Percentiles rank a stretch among this genome's conserved stretches.
phyloP scores from a whole-genome alignment of 2,888 invertebrate species.

The Xylocampa areola region DNA sequence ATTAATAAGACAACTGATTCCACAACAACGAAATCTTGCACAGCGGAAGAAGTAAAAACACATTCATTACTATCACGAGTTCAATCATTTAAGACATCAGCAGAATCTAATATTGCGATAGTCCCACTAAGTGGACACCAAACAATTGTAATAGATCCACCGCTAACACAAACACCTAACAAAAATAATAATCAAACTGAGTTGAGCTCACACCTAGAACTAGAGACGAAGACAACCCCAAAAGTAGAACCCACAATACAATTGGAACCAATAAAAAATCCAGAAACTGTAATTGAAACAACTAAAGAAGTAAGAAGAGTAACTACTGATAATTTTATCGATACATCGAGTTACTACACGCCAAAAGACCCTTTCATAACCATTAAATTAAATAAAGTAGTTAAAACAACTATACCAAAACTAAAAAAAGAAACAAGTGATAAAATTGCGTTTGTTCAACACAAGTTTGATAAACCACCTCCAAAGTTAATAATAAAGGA shows the following conservation, averaged over 20 bases:
- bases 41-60: slow-evolving; percentile 70
- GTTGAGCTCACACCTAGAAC: slow-evolving; percentile 39
- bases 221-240: slow-evolving; percentile 32
- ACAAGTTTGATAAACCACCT: slow-evolving; percentile 82
- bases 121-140: slow-evolving; percentile 88
- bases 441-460: slow-evolving; percentile 74
- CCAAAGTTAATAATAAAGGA: slow-evolving; percentile 83
- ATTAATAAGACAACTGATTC: slow-evolving; percentile 62
- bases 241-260: slow-evolving; percentile 48
- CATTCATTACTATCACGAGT: slow-evolving; percentile 82
- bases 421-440: slow-evolving; percentile 79
- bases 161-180: slow-evolving; percentile 69
- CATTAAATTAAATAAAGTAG: slow-evolving; percentile 85
- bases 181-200: slow-evolving; percentile 53
- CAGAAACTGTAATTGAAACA: slow-evolving; percentile 57
- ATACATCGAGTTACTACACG: slow-evolving; percentile 75
- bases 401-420: slow-evolving; percentile 84
- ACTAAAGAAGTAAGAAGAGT: slow-evolving; percentile 58
- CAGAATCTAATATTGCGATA: slow-evolving; percentile 85
- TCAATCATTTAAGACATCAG: slow-evolving; percentile 85
- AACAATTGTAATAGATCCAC: slow-evolving; percentile 87
- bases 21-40: slow-evolving; percentile 13
- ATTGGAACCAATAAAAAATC: slow-evolving; percentile 34
- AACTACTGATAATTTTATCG: slow-evolving; percentile 64
- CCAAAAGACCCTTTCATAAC: slow-evolving; percentile 85